Base-by-base conservation (phyloP, 2,888 invertebrate genomes). In the Charanyca ferruginea region DNA sequence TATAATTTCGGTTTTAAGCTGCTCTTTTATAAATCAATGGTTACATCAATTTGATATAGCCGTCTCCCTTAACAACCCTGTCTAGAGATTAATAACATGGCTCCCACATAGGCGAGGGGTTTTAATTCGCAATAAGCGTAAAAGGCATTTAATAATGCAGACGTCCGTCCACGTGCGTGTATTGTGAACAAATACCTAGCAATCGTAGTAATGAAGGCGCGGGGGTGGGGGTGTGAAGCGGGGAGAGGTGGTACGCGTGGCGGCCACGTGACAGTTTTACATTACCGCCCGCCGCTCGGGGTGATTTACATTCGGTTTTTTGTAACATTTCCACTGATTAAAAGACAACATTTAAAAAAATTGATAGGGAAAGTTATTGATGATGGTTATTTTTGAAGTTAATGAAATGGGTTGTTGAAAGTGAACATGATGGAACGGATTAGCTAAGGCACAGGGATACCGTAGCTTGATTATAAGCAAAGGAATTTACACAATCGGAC, bases 141-240 rank as follows among this genome's bases (percentile, higher is more conserved):
- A 95, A 95, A 94, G 95, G 94, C 95, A 94, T 95, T 95, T 95
- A 95, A 95, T 95, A 95, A 95, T 95, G 94, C 94, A 95, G 90
- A 92, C 94, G 93, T 93, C 91, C 89, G 92, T 79, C 83, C 93
- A 91, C 92, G 93, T 93, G 94, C 92, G 87, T 85, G 89, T 79
- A 83, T 86, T 81, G 86, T 86, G 93, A 92, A 93, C 94, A 94
- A 95, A 94, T 94, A 91, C 92, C 89, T 87, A 87, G 91, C 93
- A 92, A 94, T 95, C 90, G 89, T 65, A 84, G 90, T 95, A 95
- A 95, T 95, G 94, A 94, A 92, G 87, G 89, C 72, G 76, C 81
- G 89, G 89, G 90, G 89, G 84, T 78, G 83, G 54, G 48, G 75
- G 77, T 25, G 63, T 54, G 75, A n/a, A n/a, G 71, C 0, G 79